Conservation (phyloP, 2,888 invertebrate genomes). For the Isoperla grammatica region DNA sequence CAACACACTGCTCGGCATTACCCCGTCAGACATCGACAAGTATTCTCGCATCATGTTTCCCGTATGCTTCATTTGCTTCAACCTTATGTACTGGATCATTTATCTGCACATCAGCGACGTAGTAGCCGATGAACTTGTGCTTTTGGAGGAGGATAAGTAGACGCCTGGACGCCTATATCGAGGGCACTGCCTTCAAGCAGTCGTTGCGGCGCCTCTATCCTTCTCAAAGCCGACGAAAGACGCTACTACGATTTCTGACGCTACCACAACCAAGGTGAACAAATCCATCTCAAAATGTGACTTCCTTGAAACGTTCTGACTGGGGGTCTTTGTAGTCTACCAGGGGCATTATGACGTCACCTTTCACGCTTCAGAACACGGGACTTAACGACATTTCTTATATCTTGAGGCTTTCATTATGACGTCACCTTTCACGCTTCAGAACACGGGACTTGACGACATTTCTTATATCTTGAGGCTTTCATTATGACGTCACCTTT, state of each 20-base stretch:
- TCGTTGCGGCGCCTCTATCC: slow-evolving; percentile 1
- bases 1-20: slow-evolving; percentile 83
- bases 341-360: too few species aligned
- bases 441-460: too few species aligned
- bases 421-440: too few species aligned
- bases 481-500: too few species aligned
- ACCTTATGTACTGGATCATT: slow-evolving; percentile 97
- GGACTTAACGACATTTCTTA: too few species aligned
- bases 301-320: neutral
- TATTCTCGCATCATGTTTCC: slow-evolving; percentile 98
- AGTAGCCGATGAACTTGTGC: slow-evolving; percentile 87
- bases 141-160: slow-evolving; percentile 63
- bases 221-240: slow-evolving; percentile 1
- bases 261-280: too few species aligned
- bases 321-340: neutral
- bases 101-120: slow-evolving; percentile 94
- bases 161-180: slow-evolving; percentile 9
- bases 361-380: too few species aligned
- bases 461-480: too few species aligned
- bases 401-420: too few species aligned
- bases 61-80: slow-evolving; percentile 97
- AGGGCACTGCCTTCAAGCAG: neutral
- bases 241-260: neutral
- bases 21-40: slow-evolving; percentile 98
- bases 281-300: too few species aligned